Evolutionary conservation across 2,113 vertebrate species (phyloP).

Genomic region (Podarcis cretensis): DNA sequence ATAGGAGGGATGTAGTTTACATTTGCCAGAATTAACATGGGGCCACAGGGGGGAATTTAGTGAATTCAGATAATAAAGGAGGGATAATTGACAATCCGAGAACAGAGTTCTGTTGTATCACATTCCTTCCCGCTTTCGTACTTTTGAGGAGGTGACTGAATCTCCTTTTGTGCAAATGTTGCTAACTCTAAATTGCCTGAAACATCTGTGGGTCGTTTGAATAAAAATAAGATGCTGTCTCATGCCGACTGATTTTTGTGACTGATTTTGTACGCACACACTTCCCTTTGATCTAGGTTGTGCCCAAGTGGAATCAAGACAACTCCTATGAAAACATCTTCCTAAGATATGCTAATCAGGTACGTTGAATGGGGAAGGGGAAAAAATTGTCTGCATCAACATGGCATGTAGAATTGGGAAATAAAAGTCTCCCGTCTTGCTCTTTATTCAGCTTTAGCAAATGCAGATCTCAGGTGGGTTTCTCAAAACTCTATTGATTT

Average conservation of each 20-base stretch:
- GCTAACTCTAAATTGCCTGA: constrained; percentile 16
- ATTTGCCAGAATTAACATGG: neutral
- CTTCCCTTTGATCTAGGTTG: constrained; percentile 67
- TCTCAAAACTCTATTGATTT: constrained; percentile 51
- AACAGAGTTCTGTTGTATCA: neutral
- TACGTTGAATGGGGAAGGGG: constrained; percentile 45
- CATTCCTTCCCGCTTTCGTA: neutral
- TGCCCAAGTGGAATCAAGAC: constrained; percentile 48
- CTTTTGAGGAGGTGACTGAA: neutral
- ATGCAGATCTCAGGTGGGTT: constrained; percentile 18
- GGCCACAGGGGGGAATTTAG: neutral
- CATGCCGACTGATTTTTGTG: constrained; percentile 16
- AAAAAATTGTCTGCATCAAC: neutral
- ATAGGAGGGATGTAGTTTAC: neutral
- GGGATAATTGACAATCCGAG: neutral
- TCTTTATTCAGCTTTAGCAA: constrained; percentile 29
- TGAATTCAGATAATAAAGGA: neutral
- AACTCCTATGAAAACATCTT: constrained; percentile 63
- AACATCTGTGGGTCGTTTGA: neutral
- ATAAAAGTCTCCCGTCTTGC: neutral
- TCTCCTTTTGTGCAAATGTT: neutral
- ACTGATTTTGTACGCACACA: constrained; percentile 20
- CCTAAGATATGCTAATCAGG: constrained; percentile 69
- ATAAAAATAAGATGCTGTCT: constrained; percentile 10
- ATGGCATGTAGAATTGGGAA: neutral